A percentile compares a stretch with the other conserved stretches of the same genome.
Evolutionary conservation across 64 coral and sea anemone genomes (phyloP).

Genomic region (Pocillopora verrucosa): DNA sequence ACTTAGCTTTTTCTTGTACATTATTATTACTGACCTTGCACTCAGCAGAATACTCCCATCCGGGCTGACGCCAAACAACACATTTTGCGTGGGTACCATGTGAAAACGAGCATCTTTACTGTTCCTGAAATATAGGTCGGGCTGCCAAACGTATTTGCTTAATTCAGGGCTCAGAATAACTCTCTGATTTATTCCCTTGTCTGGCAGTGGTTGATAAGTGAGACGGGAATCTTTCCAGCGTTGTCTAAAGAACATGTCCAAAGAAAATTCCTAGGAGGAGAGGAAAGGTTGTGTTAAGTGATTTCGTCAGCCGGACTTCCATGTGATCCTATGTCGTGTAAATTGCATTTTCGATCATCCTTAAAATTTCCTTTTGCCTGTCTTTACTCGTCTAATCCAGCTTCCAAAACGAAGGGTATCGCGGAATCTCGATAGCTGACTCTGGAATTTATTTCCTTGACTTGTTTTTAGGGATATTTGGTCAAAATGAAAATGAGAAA

Average conservation of each 20-base stretch:
- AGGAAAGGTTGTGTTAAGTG: neutral
- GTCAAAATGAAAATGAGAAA: no score
- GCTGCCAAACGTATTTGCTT: constrained; percentile 40
- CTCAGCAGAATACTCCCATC: constrained; percentile 47
- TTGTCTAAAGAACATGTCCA: constrained; percentile 64
- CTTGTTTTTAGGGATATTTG: no score
- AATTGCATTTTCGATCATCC: no score
- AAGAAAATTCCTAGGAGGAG: constrained; percentile 45
- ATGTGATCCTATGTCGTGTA: no score
- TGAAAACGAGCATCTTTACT: constrained; percentile 47
- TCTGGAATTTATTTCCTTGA: no score
- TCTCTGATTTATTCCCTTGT: constrained; percentile 15
- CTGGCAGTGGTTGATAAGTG: constrained; percentile 14
- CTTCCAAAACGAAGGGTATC: no score
- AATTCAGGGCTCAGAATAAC: constrained; percentile 15
- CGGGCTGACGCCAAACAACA: constrained; percentile 37
- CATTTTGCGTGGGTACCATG: constrained; percentile 42
- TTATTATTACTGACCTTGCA: constrained; percentile 7
- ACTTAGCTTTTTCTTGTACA: neutral
- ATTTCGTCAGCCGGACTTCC: no score
- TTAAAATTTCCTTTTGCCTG: no score
- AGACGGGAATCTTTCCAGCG: constrained; percentile 52
- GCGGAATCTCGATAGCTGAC: no score
- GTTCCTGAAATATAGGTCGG: constrained; percentile 57
- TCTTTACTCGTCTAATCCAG: no score